Conservation (phyloP, 2,113 vertebrate species). For the Chionis minor region DNA sequence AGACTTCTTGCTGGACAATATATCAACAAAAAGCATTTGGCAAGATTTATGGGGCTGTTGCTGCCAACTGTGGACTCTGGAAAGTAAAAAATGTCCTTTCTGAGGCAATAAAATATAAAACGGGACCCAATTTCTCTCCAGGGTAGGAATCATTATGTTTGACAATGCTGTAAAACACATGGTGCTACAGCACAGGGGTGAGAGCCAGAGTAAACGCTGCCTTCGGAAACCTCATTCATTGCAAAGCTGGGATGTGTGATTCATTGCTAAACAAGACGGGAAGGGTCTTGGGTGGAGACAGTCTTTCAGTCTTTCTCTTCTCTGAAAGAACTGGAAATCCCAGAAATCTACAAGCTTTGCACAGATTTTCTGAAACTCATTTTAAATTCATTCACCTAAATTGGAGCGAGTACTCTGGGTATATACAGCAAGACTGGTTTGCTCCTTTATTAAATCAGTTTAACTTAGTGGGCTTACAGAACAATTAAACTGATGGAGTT, state of each 20-base stretch:
- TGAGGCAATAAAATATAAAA: slow-evolving; percentile 76
- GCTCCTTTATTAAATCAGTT: neutral
- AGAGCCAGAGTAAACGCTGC: neutral
- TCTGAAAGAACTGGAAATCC: neutral
- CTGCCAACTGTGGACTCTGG: slow-evolving; percentile 53
- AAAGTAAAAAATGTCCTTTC: slow-evolving; percentile 78
- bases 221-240: neutral
- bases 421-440: neutral
- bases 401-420: neutral
- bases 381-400: neutral
- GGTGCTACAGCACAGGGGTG: neutral
- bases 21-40: slow-evolving; percentile 64
- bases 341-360: neutral
- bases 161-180: slow-evolving; percentile 70
- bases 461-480: neutral
- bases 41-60: slow-evolving; percentile 72
- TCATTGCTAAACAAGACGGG: neutral
- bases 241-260: neutral
- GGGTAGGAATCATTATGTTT: slow-evolving; percentile 73
- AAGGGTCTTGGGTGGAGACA: neutral
- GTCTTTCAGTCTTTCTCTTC: neutral
- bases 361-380: neutral
- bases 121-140: slow-evolving; percentile 73
- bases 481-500: neutral
- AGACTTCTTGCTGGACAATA: slow-evolving; percentile 55